Evolutionary conservation across 2,113 vertebrate genomes (phyloP), one percentile per base, ranked within the genome.

Genomic region (Delphinus delphis): DNA sequence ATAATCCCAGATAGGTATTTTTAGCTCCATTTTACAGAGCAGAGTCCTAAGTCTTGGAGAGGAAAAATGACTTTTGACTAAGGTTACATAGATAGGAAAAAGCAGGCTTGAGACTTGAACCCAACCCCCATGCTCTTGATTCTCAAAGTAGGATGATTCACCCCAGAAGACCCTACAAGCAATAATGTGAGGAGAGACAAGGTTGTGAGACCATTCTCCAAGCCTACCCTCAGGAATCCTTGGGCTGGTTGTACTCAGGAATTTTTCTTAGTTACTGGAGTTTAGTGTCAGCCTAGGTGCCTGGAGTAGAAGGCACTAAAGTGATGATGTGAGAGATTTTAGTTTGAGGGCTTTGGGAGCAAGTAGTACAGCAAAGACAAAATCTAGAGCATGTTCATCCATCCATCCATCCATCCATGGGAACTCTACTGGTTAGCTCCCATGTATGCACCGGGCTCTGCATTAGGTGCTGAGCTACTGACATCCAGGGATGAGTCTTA

Each of bases 21-120:
- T 92, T 83, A 82, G 77, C n/a, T 41, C 86, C 44, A 81, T 88
- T 95, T 94, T 85, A 93, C 60, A 93, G 70, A 93, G 77, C 36
- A 44, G 6, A 93, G 41, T 76, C 93, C 36, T 86, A 86, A 92
- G 65, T 94, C 79, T 94, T 71, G 31, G 88, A 90, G 55, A 68
- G 12, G 50, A 20, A n/a, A 82, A 83, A 67, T 67, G 73, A 53
- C 71, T 91, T 97, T 55, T 95, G 90, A 96, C 26, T 93, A 74
- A 96, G 53, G 15, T 94, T 68, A 67, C 10, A 53, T 47, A 53
- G 44, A 50, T 53, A 92, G 17, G 50, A 90, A 82, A 81, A 23
- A 83, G 58, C 26, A 38, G 71, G 9, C 8, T 71, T 86, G 50
- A 95, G 77, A 88, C n/a, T 65, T 96, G 71, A 88, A 83, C 23